Base-by-base conservation (phyloP, 2,113 vertebrate genomes). In the Cacatua alba region DNA sequence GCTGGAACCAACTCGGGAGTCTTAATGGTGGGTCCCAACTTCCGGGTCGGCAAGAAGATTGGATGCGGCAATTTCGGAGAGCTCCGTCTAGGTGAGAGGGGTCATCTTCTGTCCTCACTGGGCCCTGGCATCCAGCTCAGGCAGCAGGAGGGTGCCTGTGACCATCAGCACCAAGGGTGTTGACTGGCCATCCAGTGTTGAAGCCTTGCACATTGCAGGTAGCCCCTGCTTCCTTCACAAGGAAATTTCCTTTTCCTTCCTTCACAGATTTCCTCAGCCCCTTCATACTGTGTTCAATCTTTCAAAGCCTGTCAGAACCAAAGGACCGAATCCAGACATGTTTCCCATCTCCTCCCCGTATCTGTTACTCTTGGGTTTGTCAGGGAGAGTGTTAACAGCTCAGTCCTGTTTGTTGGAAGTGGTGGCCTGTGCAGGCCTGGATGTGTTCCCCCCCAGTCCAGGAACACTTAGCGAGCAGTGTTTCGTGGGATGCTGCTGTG, bases 11-110 rank as follows among this genome's bases (percentile, higher is more conserved):
- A 98, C 97, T 99, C 99, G 2, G 99, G 99, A 78, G 99, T 99
- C 94, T 98, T 99, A 93, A 99, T 99, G 99, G 99, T 99, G 48
- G 99, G 99, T 94, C 99, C 99, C 71, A 99, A 99, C 97, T 99
- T 99, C 98, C 98, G 99, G 4, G 99, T 99, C 6, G 99, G 99
- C 28, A 99, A 99, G 98, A 99, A 99, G 98, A 99, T 99, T 3
- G 99, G 99, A 94, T 99, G 99, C 13, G 99, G 99, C 83, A 99
- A 99, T 97, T 99, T 99, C 44, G 99, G 99, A 90, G 99, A 99
- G 96, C 98, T 99, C 37, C 98, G 99, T 39, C 98, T 99, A 78
- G 99, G 99, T 96, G 98, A 99, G 98, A 98, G 25, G 64, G 62
- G 13, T 60, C 19, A 0, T 71, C 35, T 75, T 41, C 41, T 85